Conservation (phyloP, 2,113 vertebrate genomes). For the Nematolebias whitei region DNA sequence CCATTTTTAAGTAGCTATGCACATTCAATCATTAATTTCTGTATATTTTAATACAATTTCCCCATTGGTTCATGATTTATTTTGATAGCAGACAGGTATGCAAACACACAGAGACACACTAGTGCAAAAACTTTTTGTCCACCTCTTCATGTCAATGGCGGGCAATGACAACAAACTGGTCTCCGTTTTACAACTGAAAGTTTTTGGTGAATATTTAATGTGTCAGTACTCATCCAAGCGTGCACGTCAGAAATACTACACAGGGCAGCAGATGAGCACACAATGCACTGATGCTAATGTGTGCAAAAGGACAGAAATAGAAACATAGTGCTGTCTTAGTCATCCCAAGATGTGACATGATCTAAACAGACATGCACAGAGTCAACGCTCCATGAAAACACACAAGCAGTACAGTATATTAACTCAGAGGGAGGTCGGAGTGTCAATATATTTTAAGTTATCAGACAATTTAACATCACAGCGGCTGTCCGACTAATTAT, state of each 20-base stretch:
- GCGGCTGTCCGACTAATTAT: constrained; percentile 24
- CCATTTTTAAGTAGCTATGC: too few relatives aligned
- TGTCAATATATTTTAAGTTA: constrained; percentile 52
- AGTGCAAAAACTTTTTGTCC: too few relatives aligned
- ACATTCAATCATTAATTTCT: too few relatives aligned
- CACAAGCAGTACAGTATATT: constrained; percentile 39
- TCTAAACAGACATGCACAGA: constrained; percentile 58
- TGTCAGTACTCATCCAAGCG: constrained; percentile 46
- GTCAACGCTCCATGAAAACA: constrained; percentile 61
- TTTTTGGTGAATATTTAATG: constrained; percentile 31
- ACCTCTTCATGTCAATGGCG: too few relatives aligned
- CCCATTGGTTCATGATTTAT: too few relatives aligned
- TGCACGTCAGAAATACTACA: constrained; percentile 16
- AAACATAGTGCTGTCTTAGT: constrained; percentile 48
- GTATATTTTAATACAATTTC: too few relatives aligned
- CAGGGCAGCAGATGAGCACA: constrained; percentile 27
- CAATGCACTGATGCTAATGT: constrained; percentile 56
- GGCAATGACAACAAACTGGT: too few relatives aligned
- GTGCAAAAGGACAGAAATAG: constrained; percentile 56
- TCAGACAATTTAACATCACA: constrained; percentile 14
- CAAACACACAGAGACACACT: too few relatives aligned
- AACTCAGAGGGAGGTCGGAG: constrained; percentile 26
- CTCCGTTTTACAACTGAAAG: constrained; percentile 23
- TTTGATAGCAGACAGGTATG: too few relatives aligned
- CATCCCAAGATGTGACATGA: constrained; percentile 61